Evolutionary conservation across 2,888 invertebrate species (phyloP).

Genomic region (Pterobdella sp.): DNA sequence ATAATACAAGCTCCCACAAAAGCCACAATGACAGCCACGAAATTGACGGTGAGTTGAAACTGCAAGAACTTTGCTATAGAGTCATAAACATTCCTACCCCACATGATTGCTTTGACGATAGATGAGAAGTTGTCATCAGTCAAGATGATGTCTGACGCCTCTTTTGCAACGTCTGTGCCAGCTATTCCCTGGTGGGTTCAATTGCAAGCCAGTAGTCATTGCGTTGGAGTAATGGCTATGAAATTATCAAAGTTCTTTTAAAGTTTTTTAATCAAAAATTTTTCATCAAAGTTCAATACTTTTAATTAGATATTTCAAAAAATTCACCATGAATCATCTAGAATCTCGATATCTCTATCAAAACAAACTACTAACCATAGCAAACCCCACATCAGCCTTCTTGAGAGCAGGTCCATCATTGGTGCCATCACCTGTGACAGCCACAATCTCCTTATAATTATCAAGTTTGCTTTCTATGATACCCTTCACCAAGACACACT

Average conservation of each 20-base stretch:
- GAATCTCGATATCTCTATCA: no score
- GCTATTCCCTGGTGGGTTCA: constrained; percentile 73
- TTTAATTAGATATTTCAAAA: no score
- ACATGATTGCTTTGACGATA: constrained; percentile 98
- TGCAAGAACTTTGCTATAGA: constrained; percentile 98
- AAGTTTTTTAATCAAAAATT: background rate
- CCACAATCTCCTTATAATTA: constrained; percentile 87
- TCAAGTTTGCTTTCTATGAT: constrained; percentile 90
- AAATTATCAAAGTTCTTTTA: no score
- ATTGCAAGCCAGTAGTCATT: background rate
- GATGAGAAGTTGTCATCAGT: constrained; percentile 99
- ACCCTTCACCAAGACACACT: constrained; percentile 93
- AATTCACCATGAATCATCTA: no score
- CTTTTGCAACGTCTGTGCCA: constrained; percentile 98
- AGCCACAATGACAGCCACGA: constrained; percentile 95
- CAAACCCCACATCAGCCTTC: constrained; percentile 96
- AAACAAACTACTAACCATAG: constrained; percentile 70
- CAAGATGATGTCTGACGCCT: constrained; percentile 95
- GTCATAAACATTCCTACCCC: constrained; percentile 98
- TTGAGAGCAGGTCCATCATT: constrained; percentile 93
- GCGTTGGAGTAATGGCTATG: no score
- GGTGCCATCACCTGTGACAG: constrained; percentile 95
- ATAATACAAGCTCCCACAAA: constrained; percentile 97
- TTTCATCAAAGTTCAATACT: background rate
- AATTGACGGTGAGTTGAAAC: constrained; percentile 97